A percentile compares a stretch with the other conserved stretches of the same genome.
These are phyloP conservation scores for Alaudala cheleensis DNA, from an alignment of 2,113 vertebrate genomes.

Conservation along the genomic window DNA sequence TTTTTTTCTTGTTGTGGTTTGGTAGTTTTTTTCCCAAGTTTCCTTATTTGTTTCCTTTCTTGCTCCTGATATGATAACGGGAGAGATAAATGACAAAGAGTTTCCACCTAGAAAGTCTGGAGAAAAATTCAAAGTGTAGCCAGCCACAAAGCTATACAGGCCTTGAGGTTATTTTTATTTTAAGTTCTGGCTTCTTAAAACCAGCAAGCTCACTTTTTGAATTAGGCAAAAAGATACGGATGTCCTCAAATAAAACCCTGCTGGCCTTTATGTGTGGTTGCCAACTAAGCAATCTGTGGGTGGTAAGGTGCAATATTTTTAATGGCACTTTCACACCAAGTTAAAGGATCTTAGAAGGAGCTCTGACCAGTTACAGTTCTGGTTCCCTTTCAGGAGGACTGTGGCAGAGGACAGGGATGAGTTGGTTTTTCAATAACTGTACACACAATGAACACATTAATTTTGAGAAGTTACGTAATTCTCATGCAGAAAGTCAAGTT, in stretches of 20 bases:
- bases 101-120: not conserved
- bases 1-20: not conserved
- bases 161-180: not conserved
- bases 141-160: not conserved
- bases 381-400: not conserved
- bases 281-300: not conserved
- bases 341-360: not conserved
- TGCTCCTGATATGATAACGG: not conserved
- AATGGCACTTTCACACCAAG: not conserved
- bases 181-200: not conserved
- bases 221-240: not conserved
- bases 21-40: not conserved
- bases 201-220: not conserved
- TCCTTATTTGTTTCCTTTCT: conserved; percentile 33
- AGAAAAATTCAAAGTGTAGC: not conserved
- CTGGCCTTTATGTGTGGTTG: not conserved
- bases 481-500: not conserved
- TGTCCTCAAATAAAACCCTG: not conserved
- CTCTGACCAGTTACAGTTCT: not conserved
- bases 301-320: not conserved
- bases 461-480: conserved; percentile 5
- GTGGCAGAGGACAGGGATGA: not conserved
- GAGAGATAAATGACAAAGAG: not conserved
- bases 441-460: not conserved
- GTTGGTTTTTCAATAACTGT: not conserved